These are phyloP conservation scores for Halichondria panicea DNA, from an alignment of 37 sponge, comb jelly and placozoan species.

Conservation along the genomic window DNA sequence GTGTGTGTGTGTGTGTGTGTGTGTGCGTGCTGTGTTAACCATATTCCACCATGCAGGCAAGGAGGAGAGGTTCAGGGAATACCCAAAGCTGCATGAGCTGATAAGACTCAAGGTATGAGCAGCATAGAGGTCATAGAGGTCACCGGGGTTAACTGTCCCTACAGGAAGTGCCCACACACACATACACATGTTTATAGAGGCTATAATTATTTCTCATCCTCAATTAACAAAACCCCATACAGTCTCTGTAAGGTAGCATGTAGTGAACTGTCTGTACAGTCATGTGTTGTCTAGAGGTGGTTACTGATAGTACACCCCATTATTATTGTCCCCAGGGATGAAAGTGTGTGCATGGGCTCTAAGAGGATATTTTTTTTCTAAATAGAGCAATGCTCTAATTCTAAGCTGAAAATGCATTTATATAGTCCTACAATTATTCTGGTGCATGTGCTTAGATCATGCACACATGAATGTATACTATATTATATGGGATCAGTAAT, in stretches of 20 bases:
- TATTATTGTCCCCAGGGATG: too few relatives aligned
- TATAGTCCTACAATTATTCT: neutral
- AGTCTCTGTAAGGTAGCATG: too few relatives aligned
- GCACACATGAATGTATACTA: neutral
- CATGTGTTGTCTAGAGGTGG: too few relatives aligned
- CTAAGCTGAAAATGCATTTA: neutral
- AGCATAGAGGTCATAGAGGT: too few relatives aligned
- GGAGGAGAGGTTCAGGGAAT: conserved; percentile 90
- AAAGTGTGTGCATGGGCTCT: too few relatives aligned
- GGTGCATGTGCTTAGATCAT: neutral
- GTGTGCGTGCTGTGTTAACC: neutral
- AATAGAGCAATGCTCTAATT: neutral
- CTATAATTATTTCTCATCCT: too few relatives aligned
- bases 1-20: too few relatives aligned
- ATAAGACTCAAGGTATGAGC: conserved; percentile 88
- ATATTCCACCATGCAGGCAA: conserved; percentile 32
- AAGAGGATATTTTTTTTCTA: neutral
- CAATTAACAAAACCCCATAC: too few relatives aligned
- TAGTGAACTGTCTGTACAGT: too few relatives aligned
- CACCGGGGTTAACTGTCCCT: neutral
- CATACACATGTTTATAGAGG: neutral
- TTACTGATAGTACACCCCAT: too few relatives aligned
- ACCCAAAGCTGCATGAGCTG: conserved; percentile 94
- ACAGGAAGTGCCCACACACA: neutral
- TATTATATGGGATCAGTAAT: neutral